Evolutionary conservation across 1,140 invertebrate species (phyloP).

Genomic region (Platorchestia sp.): DNA sequence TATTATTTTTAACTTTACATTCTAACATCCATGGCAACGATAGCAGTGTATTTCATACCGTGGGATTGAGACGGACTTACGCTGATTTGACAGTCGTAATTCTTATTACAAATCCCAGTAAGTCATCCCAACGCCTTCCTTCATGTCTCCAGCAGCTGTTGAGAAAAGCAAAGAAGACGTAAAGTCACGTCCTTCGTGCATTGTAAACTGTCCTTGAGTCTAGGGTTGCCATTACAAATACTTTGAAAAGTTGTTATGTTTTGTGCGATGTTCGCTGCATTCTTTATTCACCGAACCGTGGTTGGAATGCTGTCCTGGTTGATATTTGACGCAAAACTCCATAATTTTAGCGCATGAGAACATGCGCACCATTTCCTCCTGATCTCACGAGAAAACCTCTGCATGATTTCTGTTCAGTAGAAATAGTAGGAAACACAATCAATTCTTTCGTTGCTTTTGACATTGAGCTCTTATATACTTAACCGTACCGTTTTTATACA

Average conservation of each 20-base stretch:
- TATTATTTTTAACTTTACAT: too few relatives aligned
- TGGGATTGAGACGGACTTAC: too few relatives aligned
- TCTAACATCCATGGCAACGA: neutral
- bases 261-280: neutral
- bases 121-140: neutral
- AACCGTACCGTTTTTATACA: neutral
- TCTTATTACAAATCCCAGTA: too few relatives aligned
- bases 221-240: neutral
- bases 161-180: neutral
- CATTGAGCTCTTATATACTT: neutral
- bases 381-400: neutral
- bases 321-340: neutral
- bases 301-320: neutral
- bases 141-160: neutral
- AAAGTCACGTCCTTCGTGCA: neutral
- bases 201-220: neutral
- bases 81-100: too few relatives aligned
- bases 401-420: neutral
- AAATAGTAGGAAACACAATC: neutral
- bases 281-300: neutral
- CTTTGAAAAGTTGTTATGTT: neutral
- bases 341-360: neutral
- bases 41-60: neutral
- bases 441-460: neutral
- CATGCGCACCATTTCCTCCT: neutral